Evolutionary conservation across 2,797 vertebrate species (phyloP).

Genomic region (Enteromius afrohamiltoni): DNA sequence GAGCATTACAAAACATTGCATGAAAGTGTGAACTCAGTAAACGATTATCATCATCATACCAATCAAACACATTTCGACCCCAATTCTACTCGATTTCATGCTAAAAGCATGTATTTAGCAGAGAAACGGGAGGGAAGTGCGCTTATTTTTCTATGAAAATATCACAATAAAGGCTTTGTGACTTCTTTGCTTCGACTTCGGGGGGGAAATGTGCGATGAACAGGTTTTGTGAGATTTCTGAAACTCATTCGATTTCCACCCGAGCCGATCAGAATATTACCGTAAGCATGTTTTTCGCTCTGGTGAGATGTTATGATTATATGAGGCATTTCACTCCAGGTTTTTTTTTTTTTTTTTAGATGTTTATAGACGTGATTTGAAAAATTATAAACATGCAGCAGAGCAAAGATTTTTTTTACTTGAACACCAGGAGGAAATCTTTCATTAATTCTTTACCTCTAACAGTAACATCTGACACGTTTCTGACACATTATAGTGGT

Average conservation of each 20-base stretch:
- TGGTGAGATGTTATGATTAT: neutral
- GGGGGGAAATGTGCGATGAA: neutral
- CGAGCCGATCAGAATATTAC: neutral
- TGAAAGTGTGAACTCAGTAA: neutral
- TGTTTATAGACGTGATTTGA: neutral
- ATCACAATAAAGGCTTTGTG: neutral
- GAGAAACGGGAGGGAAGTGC: neutral
- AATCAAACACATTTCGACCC: neutral
- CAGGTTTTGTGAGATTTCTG: neutral
- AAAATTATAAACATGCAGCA: slow-evolving; percentile 13
- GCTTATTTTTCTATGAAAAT: neutral
- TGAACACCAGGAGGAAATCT: slow-evolving; percentile 43
- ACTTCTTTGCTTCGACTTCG: neutral
- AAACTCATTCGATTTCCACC: neutral
- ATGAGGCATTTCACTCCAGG: neutral
- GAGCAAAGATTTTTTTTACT: neutral
- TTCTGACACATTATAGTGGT: slow-evolving; percentile 87
- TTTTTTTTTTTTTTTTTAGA: neutral
- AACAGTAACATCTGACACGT: slow-evolving; percentile 78
- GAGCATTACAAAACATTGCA: neutral
- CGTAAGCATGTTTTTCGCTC: neutral
- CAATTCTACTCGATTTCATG: neutral
- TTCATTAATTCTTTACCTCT: slow-evolving; percentile 72
- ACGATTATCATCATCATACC: neutral
- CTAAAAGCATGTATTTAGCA: too few relatives aligned